Base-by-base conservation (phyloP, 2,888 invertebrate species). In the Machimus rusticus region DNA sequence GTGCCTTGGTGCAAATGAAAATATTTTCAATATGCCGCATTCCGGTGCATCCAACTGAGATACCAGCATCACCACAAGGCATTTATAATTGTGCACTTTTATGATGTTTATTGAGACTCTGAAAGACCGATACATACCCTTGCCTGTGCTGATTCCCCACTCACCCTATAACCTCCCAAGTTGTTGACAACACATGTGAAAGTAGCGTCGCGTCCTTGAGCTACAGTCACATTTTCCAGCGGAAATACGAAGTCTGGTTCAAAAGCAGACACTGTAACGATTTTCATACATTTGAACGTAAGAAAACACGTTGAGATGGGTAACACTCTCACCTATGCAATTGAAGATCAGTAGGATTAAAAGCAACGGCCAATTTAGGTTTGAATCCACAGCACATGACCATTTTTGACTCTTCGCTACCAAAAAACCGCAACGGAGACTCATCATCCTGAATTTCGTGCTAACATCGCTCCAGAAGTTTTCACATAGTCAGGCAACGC, bases 131-230 rank as follows among this genome's bases (percentile, higher is more conserved):
- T 96, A 96, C 96, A 96, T 96, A 96, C 96, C 96, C 96, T 96
- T 94, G 96, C 95, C 93, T 95, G 95, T 94, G 95, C 94, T 94
- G 95, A 94, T 94, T 96, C 96, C 94, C 96, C 96, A 97, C 97
- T 97, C 97, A 98, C 98, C 96, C 96, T 96, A 94, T 96, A 94
- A 94, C 94, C 94, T 90, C 94, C 94, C 92, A 96, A 94, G 93
- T 96, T 95, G 93, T 95, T 96, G 91, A 96, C 96, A 91, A 96
- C 95, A 91, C 96, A 96, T 90, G 96, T 96, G 93, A 96, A 96
- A 90, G 95, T 95, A 90, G 96, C 96, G 92, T 96, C 96, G 90
- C 96, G 94, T 90, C 96, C 96, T 93, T 95, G 95, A 90, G 96
- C 94, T 90, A 96, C 95, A 89, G 96, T 96, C 91, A 96, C 94